A percentile compares a stretch with the other conserved stretches of the same genome.
Evolutionary conservation across 35 echinoderm and acorn worm species (phyloP).

Genomic region (Nesometra sesokonis): DNA sequence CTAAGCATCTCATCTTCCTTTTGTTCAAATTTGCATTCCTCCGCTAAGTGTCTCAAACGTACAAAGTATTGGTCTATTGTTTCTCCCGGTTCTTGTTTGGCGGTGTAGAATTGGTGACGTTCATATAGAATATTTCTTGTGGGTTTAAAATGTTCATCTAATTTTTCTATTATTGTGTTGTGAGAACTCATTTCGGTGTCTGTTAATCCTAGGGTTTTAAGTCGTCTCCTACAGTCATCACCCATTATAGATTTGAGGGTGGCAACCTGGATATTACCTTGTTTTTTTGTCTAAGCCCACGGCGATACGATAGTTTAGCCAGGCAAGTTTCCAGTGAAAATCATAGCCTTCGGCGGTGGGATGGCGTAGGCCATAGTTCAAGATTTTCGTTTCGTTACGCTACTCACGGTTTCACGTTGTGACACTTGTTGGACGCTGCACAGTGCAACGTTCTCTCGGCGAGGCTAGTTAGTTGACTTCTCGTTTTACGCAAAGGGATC

Average conservation of each 20-base stretch:
- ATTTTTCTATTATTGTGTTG: background rate
- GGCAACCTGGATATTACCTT: background rate
- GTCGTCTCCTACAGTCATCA: background rate
- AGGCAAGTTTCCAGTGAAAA: background rate
- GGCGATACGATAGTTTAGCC: background rate
- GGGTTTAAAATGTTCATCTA: background rate
- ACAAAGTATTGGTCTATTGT: background rate
- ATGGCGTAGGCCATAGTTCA: slow-evolving; percentile 13
- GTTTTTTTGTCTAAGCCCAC: background rate
- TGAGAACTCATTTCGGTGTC: background rate
- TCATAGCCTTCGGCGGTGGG: slow-evolving; percentile 17
- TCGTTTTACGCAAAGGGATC: background rate
- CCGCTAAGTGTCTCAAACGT: background rate
- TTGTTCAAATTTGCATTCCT: background rate
- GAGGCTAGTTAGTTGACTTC: background rate
- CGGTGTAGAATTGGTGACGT: background rate
- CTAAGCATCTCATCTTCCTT: slow-evolving; percentile 28
- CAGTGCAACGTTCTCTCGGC: background rate
- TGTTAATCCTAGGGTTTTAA: background rate
- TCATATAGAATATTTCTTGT: background rate
- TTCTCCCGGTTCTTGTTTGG: background rate
- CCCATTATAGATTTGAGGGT: background rate
- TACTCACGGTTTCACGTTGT: background rate
- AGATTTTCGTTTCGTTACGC: background rate
- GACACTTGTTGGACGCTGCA: background rate